A percentile compares a stretch with the other conserved stretches of the same genome.
These are phyloP conservation scores for Lanistes nyassanus DNA, from an alignment of 1,140 invertebrate genomes.

Conservation along the genomic window DNA sequence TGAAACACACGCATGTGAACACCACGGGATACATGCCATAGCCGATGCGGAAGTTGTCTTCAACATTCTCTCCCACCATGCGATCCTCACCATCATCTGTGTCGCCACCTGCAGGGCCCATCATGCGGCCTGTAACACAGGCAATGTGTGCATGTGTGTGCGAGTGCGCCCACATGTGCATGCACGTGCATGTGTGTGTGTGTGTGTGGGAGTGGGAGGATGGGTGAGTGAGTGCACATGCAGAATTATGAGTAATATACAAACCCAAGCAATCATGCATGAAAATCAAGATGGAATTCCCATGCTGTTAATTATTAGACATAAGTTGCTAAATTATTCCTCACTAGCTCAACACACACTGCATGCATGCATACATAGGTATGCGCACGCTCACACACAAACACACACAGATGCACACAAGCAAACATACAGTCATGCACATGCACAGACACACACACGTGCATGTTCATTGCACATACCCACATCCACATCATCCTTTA, in stretches of 20 bases:
- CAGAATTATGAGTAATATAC: background rate
- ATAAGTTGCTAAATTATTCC: too few species aligned
- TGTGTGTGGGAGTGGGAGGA: background rate
- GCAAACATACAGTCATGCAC: background rate
- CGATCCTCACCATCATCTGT: conserved; percentile 44
- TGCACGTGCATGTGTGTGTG: background rate
- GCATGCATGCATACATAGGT: background rate
- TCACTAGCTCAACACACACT: background rate
- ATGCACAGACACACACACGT: conserved; percentile 9
- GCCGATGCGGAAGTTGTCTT: conserved; percentile 58
- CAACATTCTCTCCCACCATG: conserved; percentile 29
- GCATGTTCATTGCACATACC: background rate
- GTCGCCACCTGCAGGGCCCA: conserved; percentile 33
- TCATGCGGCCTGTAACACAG: conserved; percentile 26
- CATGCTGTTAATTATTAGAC: too few species aligned
- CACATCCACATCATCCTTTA: background rate
- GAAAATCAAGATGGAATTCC: too few species aligned
- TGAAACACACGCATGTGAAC: background rate
- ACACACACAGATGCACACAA: background rate
- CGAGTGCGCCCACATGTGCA: background rate
- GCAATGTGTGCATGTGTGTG: conserved; percentile 22
- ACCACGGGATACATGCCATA: conserved; percentile 58
- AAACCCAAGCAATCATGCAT: too few species aligned
- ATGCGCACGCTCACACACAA: conserved; percentile 14
- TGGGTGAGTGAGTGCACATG: background rate